Percentiles rank a stretch among this genome's conserved stretches.
Evolutionary conservation across 30 jellyfish, hydroid and myxozoan species (phyloP).

Genomic region (Mastigias papua): DNA sequence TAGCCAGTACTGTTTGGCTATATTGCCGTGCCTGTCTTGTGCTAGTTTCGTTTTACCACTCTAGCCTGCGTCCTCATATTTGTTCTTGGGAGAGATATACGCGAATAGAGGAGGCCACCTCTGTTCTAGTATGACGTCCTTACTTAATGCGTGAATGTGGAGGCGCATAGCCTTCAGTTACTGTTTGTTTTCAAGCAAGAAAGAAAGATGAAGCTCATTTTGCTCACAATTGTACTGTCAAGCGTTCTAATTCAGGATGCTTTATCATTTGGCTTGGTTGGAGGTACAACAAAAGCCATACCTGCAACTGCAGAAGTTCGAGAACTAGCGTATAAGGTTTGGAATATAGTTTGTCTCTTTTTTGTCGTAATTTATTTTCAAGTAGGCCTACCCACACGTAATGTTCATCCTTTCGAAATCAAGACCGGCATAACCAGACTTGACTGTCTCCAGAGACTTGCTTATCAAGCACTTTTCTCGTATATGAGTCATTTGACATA

Average conservation of each 20-base stretch:
- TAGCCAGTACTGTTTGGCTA: not conserved
- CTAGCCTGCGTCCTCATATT: not conserved
- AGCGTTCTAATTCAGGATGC: not conserved
- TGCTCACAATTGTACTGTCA: not conserved
- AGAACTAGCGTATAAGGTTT: conserved; percentile 42
- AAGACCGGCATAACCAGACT: not conserved
- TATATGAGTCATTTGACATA: not conserved
- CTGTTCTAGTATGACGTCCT: not conserved
- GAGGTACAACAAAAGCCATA: conserved; percentile 32
- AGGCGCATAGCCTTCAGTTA: not conserved
- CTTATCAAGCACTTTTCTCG: not conserved
- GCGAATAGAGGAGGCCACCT: not conserved
- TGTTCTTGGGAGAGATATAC: not conserved
- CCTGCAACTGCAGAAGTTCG: conserved; percentile 57
- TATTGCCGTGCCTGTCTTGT: not conserved
- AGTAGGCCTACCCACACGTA: too few species aligned
- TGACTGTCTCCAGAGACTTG: not conserved
- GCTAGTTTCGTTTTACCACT: not conserved
- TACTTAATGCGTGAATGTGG: not conserved
- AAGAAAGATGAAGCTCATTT: not conserved
- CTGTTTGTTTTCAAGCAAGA: not conserved
- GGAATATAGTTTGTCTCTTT: not conserved
- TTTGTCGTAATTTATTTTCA: not conserved
- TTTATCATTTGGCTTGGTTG: conserved; percentile 7
- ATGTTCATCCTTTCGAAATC: too few species aligned